Evolutionary conservation across 2,888 invertebrate species (phyloP), one percentile per base, ranked within the genome.

Genomic region (Dastarcus helophoroides): DNA sequence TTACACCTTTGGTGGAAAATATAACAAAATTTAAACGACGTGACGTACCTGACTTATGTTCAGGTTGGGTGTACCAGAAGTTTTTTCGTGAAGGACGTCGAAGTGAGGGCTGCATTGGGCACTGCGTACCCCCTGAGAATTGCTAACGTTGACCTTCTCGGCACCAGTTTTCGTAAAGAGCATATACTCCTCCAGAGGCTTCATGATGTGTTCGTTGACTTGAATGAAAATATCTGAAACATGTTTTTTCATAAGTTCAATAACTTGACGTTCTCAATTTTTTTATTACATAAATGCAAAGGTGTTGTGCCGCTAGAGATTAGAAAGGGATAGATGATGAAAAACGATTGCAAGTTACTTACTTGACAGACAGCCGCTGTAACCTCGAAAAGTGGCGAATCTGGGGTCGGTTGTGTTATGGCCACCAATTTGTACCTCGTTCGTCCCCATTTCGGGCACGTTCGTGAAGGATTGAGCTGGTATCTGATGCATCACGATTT

Each of bases 311-410:
- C n/a, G n/a, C n/a, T n/a, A n/a, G n/a, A n/a, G n/a, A n/a, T n/a
- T n/a, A n/a, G n/a, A n/a, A n/a, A n/a, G n/a, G n/a, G n/a, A n/a
- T n/a, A n/a, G n/a, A n/a, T n/a, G n/a, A n/a, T n/a, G n/a, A n/a
- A n/a, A n/a, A n/a, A n/a, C n/a, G n/a, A n/a, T n/a, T n/a, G n/a
- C n/a, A n/a, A n/a, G 7, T 22, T 22, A 72, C 78, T 73, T 63
- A 89, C 89, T 90, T 39, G 89, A 88, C 38, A 90, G 66, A 58
- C 90, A 90, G 32, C 90, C 89, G 49, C 81, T 84, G 58, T 88
- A 90, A 43, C 84, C 82, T 52, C 82, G 85, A 53, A 82, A 89
- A 35, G 80, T 79, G 37, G 76, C 76, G 46, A 89, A 77, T 40
- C 86, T 69, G 3, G 81, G 78, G 54, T 88, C 86, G 3, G 79